Conservation (phyloP, 1,140 invertebrate species). For the Acyrthosiphon pisum region DNA sequence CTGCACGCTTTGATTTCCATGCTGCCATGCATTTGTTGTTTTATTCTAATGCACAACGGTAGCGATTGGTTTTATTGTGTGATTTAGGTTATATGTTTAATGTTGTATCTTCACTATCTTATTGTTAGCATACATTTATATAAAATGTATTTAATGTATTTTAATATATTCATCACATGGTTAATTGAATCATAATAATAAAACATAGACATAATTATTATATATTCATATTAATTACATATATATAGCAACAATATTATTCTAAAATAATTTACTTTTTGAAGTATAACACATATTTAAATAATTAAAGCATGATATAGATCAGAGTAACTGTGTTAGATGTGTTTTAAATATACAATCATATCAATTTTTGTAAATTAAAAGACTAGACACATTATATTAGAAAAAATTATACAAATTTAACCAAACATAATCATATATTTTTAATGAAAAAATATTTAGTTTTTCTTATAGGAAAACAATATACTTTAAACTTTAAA, state of each 20-base stretch:
- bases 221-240: not conserved
- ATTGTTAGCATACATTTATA: constrained; percentile 8
- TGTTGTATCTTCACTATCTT: not conserved
- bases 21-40: constrained; percentile 34
- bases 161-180: not conserved
- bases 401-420: constrained; percentile 35
- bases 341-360: constrained; percentile 43
- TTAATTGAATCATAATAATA: constrained; percentile 26
- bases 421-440: constrained; percentile 8
- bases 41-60: constrained; percentile 25
- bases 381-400: constrained; percentile 49
- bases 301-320: not conserved
- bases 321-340: not conserved
- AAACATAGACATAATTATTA: not conserved
- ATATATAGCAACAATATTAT: not conserved
- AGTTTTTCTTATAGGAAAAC: not conserved
- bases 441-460: constrained; percentile 28
- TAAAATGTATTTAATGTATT: not conserved
- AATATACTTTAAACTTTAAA: constrained; percentile 13
- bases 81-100: constrained; percentile 20
- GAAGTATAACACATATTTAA: not conserved
- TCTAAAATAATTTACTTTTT: not conserved
- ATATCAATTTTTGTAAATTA: constrained; percentile 51
- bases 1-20: constrained; percentile 48
- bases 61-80: constrained; percentile 46